phyloP scores from a whole-genome alignment of 1,140 invertebrate genomes.

The Tribolium madens region DNA sequence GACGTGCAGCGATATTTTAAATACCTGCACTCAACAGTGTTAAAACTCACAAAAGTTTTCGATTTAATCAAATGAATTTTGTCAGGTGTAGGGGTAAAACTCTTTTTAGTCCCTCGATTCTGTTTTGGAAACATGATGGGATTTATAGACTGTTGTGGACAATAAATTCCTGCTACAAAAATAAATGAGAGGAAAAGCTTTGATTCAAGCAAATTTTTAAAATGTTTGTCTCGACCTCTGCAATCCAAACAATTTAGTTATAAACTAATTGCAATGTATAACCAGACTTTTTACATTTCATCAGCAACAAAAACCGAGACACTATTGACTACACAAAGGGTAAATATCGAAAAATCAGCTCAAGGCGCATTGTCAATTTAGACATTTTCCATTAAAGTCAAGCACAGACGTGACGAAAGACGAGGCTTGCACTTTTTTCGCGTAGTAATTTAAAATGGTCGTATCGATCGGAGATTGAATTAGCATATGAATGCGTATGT shows the following conservation, averaged over 20 bases:
- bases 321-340: neutral
- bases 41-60: conserved; percentile 13
- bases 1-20: conserved; percentile 11
- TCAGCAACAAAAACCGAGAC: neutral
- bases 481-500: neutral
- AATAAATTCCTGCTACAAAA: conserved; percentile 4
- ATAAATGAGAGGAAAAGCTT: neutral
- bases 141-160: conserved; percentile 14
- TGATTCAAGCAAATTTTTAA: neutral
- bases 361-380: neutral
- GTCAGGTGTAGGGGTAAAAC: neutral
- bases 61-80: conserved; percentile 31
- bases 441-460: neutral
- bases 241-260: neutral
- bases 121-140: neutral
- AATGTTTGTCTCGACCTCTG: neutral
- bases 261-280: neutral
- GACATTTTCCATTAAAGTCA: neutral
- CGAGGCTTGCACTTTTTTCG: neutral
- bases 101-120: neutral
- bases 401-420: neutral
- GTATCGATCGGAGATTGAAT: neutral
- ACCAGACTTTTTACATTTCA: neutral
- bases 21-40: neutral
- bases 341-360: neutral